Conservation (phyloP, 2,113 vertebrate species). For the Phylloscopus trochilus region DNA sequence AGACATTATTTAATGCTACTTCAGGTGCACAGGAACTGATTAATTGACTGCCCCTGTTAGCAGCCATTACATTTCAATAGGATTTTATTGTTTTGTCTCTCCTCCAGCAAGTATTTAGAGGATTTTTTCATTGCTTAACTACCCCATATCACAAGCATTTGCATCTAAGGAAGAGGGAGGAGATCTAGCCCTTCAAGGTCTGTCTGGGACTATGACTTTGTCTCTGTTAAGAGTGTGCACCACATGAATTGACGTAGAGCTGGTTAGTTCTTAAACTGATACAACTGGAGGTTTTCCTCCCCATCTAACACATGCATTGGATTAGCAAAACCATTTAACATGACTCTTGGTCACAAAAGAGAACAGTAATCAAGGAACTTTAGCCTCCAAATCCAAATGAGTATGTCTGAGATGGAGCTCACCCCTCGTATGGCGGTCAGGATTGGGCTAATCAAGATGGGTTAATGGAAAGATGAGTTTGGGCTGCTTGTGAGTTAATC, state of each 20-base stretch:
- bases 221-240: background rate
- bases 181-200: background rate
- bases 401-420: background rate
- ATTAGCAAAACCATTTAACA: slow-evolving; percentile 22
- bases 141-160: background rate
- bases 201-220: background rate
- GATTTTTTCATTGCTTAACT: background rate
- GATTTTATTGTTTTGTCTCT: background rate
- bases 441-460: slow-evolving; percentile 21
- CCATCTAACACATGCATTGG: background rate
- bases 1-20: background rate
- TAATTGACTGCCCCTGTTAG: slow-evolving; percentile 7
- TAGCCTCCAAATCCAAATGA: background rate
- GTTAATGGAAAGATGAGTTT: slow-evolving; percentile 40
- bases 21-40: slow-evolving; percentile 15
- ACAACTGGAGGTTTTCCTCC: background rate
- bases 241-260: background rate
- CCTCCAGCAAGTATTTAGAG: background rate
- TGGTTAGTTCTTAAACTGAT: background rate
- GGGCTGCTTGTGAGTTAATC: slow-evolving; percentile 51
- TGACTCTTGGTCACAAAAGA: background rate
- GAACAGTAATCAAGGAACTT: slow-evolving; percentile 9
- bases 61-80: background rate
- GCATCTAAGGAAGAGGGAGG: background rate
- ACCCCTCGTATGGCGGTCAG: accelerated